Conservation (phyloP, 1,140 invertebrate genomes). For the Caenorhabditis remanei region DNA sequence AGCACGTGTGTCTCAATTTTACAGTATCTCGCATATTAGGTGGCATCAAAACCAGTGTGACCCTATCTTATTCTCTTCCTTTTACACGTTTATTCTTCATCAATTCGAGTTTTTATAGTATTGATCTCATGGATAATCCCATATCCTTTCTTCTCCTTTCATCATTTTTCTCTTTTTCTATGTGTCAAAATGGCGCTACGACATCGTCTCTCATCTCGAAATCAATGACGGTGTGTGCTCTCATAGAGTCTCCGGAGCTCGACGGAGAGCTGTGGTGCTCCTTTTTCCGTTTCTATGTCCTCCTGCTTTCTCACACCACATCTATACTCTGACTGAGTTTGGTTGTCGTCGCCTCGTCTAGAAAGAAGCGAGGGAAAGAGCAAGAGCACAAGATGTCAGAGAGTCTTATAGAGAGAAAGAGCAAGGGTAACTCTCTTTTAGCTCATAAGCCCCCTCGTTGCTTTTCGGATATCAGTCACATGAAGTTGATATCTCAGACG, state of each 20-base stretch:
- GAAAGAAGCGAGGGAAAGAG: background rate
- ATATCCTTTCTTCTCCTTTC: background rate
- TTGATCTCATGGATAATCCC: background rate
- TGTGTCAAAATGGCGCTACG: slow-evolving; percentile 6
- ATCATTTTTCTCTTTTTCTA: background rate
- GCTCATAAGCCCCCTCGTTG: too few relatives aligned
- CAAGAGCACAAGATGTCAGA: background rate
- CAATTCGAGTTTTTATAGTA: too few relatives aligned
- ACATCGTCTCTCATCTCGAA: slow-evolving; percentile 49
- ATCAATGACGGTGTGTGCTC: slow-evolving; percentile 52
- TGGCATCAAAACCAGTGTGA: too few relatives aligned
- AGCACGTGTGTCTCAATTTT: too few relatives aligned
- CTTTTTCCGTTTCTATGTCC: slow-evolving; percentile 21
- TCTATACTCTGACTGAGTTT: slow-evolving; percentile 31
- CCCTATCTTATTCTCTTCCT: too few relatives aligned
- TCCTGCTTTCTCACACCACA: slow-evolving; percentile 53
- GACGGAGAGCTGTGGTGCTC: background rate
- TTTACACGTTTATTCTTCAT: too few relatives aligned
- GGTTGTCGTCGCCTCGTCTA: slow-evolving; percentile 20
- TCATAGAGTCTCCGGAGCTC: background rate
- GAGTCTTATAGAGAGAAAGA: background rate
- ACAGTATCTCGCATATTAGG: too few relatives aligned
- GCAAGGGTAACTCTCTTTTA: background rate
- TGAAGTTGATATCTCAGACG: too few relatives aligned
- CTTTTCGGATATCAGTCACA: background rate